Conservation (phyloP, 1,140 invertebrate species). For the Euglossa dilemma region DNA sequence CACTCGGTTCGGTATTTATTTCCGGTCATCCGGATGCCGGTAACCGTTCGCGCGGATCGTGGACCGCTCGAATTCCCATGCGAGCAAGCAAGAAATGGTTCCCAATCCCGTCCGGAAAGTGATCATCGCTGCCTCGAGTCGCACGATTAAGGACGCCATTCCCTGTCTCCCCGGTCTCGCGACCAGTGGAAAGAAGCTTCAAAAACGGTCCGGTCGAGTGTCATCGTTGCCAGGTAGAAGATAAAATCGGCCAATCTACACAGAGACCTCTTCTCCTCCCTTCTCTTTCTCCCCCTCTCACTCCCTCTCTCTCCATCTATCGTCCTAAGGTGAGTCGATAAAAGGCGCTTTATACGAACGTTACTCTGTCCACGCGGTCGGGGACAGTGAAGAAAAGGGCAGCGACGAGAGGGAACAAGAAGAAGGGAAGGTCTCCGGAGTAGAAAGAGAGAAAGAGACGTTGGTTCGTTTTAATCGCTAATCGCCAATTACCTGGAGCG, state of each 20-base stretch:
- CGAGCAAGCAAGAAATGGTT: conserved; percentile 42
- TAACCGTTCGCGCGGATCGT: conserved; percentile 8
- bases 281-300: neutral
- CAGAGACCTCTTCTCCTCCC: neutral
- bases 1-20: conserved; percentile 52
- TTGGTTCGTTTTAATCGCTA: conserved; percentile 82
- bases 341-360: conserved; percentile 41
- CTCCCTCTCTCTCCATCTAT: neutral
- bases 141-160: conserved; percentile 59
- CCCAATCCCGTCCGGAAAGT: conserved; percentile 34
- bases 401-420: conserved; percentile 10
- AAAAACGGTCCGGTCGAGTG: conserved; percentile 39
- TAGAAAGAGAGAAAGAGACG: conserved; percentile 50
- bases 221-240: conserved; percentile 39
- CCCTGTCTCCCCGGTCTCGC: conserved; percentile 2
- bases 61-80: conserved; percentile 52
- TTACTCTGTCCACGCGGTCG: conserved; percentile 29
- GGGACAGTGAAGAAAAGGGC: conserved; percentile 27
- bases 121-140: conserved; percentile 35
- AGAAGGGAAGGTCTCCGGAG: neutral
- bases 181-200: conserved; percentile 24
- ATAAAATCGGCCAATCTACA: conserved; percentile 49
- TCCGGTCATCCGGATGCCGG: conserved; percentile 51
- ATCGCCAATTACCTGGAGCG: conserved; percentile 82
- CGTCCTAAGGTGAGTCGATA: conserved; percentile 35